Percentiles rank a stretch among this genome's conserved stretches.
Evolutionary conservation across 2,113 vertebrate genomes (phyloP).

Genomic region (Labrus mixtus): DNA sequence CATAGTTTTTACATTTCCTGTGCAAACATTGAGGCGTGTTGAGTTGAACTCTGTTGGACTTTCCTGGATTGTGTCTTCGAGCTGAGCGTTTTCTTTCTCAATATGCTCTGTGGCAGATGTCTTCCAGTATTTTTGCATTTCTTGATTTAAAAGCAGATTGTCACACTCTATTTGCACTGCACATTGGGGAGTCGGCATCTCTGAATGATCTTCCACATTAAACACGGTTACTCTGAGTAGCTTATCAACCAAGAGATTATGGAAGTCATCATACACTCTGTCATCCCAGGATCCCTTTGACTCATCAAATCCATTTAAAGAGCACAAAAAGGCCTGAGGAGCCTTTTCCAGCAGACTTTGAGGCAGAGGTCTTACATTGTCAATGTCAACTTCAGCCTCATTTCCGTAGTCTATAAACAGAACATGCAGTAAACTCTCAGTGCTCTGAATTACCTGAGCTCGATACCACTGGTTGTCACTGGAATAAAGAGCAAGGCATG

Average conservation of each 20-base stretch:
- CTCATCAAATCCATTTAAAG: constrained; percentile 76
- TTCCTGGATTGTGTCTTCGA: neutral
- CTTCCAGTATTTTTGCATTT: constrained; percentile 84
- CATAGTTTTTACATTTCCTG: neutral
- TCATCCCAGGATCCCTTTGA: constrained; percentile 83
- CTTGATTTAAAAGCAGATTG: constrained; percentile 78
- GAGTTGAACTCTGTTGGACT: neutral
- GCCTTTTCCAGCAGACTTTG: constrained; percentile 71
- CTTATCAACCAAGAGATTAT: constrained; percentile 79
- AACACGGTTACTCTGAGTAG: constrained; percentile 81
- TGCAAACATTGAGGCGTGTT: neutral
- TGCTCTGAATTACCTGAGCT: constrained; percentile 79
- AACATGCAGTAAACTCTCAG: constrained; percentile 61
- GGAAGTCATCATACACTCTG: constrained; percentile 83
- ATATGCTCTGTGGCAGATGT: neutral
- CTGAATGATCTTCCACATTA: constrained; percentile 47
- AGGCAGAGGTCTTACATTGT: constrained; percentile 80
- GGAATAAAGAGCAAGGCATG: constrained; percentile 85
- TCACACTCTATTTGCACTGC: constrained; percentile 82
- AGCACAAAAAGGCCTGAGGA: constrained; percentile 89
- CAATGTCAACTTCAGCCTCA: constrained; percentile 70
- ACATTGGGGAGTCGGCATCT: constrained; percentile 75
- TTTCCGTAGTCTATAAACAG: constrained; percentile 90
- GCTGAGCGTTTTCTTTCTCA: neutral
- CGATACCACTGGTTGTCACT: constrained; percentile 86